Conservation (phyloP, 2,113 vertebrate species). For the Mobula hypostoma region DNA sequence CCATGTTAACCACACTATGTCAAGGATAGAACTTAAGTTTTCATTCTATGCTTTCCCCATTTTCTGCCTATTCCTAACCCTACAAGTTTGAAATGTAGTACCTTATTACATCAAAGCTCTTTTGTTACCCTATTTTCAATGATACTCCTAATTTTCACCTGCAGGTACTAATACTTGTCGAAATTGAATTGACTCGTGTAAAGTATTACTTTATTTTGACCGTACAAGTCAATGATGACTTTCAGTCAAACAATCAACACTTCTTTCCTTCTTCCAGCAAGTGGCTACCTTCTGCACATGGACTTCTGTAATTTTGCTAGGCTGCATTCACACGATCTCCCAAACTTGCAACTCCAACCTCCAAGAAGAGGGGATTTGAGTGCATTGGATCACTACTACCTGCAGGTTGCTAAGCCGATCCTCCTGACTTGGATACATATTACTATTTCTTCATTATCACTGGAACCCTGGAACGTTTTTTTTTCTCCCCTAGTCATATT, state of each 20-base stretch:
- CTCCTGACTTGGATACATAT: too few species aligned
- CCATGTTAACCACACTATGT: background rate
- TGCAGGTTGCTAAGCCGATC: too few species aligned
- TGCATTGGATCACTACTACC: too few species aligned
- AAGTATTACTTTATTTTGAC: background rate
- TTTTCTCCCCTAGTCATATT: too few species aligned
- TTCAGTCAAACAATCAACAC: background rate
- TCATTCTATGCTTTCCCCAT: background rate
- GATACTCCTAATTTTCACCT: background rate
- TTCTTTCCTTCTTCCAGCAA: too few species aligned
- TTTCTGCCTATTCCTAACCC: background rate
- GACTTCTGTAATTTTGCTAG: too few species aligned
- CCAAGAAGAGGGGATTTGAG: too few species aligned
- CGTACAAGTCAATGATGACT: background rate
- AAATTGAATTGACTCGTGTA: background rate
- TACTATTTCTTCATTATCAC: too few species aligned
- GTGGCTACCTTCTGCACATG: too few species aligned
- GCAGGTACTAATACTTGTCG: background rate
- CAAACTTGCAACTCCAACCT: too few species aligned
- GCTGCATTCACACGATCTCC: too few species aligned
- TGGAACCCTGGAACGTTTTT: too few species aligned
- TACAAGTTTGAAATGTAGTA: background rate
- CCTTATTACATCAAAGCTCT: background rate
- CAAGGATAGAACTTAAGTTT: background rate
- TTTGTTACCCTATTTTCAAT: background rate